Percentiles rank a stretch among this genome's conserved stretches.
phyloP scores from a whole-genome alignment of 1,140 invertebrate species.

The Schmidtea mediterranea region DNA sequence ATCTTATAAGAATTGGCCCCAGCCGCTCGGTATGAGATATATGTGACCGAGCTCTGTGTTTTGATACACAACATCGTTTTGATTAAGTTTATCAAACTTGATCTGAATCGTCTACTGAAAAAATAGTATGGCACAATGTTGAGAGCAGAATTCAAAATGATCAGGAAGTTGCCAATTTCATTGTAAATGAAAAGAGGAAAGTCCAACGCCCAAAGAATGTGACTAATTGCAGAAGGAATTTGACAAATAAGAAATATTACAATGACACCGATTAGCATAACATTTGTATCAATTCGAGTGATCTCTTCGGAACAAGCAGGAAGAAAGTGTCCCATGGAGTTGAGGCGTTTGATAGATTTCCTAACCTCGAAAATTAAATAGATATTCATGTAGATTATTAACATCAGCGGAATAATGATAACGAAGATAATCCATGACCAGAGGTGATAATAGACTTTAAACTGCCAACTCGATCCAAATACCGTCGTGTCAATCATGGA shows the following conservation, averaged over 20 bases:
- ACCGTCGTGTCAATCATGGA: constrained; percentile 11
- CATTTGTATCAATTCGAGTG: constrained; percentile 22
- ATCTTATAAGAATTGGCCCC: too few species aligned
- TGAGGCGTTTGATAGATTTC: constrained; percentile 13
- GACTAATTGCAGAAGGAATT: constrained; percentile 20
- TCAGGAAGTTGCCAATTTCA: constrained; percentile 21
- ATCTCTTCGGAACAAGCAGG: constrained; percentile 16
- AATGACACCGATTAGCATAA: constrained; percentile 25
- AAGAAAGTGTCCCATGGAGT: constrained; percentile 13
- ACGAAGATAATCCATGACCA: constrained; percentile 19
- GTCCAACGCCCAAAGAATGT: constrained; percentile 21
- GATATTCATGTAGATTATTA: constrained; percentile 18
- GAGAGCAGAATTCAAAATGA: constrained; percentile 23
- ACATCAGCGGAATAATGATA: constrained; percentile 20
- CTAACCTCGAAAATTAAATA: constrained; percentile 23
- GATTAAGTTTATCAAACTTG: not conserved
- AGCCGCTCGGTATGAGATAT: too few species aligned
- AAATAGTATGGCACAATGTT: constrained; percentile 27
- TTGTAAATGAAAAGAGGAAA: constrained; percentile 14
- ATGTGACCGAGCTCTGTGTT: too few species aligned
- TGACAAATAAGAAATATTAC: constrained; percentile 24
- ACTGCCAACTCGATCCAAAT: constrained; percentile 15
- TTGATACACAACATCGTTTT: not conserved
- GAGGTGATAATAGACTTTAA: constrained; percentile 19
- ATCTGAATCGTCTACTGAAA: constrained; percentile 18